Conservation (phyloP, 2,113 vertebrate genomes). For the Hucho hucho region DNA sequence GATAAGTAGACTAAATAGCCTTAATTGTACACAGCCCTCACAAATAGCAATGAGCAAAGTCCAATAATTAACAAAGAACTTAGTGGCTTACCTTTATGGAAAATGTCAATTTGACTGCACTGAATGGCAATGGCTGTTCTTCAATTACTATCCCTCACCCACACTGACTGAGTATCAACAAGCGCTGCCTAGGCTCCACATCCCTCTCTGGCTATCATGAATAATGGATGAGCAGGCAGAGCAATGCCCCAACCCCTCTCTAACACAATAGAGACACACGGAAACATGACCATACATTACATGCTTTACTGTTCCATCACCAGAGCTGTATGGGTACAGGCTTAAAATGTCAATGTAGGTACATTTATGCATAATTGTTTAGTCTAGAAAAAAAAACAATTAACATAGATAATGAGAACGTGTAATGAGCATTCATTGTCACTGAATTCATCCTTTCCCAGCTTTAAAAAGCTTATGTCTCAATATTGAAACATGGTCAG, state of each 20-base stretch:
- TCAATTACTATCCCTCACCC: constrained; percentile 35
- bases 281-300: constrained; percentile 44
- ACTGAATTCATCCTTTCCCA: no score
- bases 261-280: constrained; percentile 58
- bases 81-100: constrained; percentile 47
- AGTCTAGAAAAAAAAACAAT: no score
- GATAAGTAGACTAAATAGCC: background rate
- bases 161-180: constrained; percentile 56
- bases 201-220: constrained; percentile 59
- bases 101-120: background rate
- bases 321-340: constrained; percentile 15
- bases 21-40: background rate
- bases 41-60: background rate
- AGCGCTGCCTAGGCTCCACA: constrained; percentile 52
- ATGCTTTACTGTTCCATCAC: constrained; percentile 17
- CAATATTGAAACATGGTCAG: no score
- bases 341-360: background rate
- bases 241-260: constrained; percentile 51
- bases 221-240: constrained; percentile 72
- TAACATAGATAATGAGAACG: no score
- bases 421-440: no score
- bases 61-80: no score
- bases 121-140: background rate
- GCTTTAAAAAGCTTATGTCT: no score
- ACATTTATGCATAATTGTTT: no score